Conservation (phyloP, 2,113 vertebrate species). For the Sardina pilchardus region DNA sequence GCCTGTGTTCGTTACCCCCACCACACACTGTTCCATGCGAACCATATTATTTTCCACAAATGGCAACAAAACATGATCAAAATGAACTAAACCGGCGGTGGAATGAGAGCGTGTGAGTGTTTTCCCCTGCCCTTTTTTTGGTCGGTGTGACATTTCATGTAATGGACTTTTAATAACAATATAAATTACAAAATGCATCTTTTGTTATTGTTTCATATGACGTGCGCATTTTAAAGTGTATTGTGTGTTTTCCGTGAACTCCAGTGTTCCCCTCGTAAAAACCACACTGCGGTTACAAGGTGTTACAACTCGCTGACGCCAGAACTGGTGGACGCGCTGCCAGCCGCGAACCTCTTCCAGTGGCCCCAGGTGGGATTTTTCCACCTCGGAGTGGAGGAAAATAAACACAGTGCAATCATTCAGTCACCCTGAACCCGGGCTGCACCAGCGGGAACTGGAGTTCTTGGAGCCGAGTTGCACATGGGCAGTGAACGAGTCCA, state of each 20-base stretch:
- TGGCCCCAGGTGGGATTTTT: slow-evolving; percentile 43
- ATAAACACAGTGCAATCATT: slow-evolving; percentile 42
- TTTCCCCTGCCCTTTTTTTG: background rate
- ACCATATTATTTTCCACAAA: slow-evolving; percentile 29
- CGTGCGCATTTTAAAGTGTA: slow-evolving; percentile 37
- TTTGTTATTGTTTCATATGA: slow-evolving; percentile 43
- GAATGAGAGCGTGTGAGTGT: slow-evolving; percentile 17
- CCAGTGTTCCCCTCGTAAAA: slow-evolving; percentile 46
- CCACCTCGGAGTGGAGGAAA: slow-evolving; percentile 38
- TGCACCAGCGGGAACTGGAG: slow-evolving; percentile 29
- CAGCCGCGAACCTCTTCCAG: slow-evolving; percentile 38
- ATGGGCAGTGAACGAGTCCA: slow-evolving; percentile 17
- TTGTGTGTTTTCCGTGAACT: slow-evolving; percentile 48
- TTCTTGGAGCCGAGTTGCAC: slow-evolving; percentile 12
- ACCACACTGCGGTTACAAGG: slow-evolving; percentile 42
- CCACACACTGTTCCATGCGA: slow-evolving; percentile 27
- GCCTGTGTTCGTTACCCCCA: background rate
- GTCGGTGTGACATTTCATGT: slow-evolving; percentile 21
- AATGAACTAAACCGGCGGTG: slow-evolving; percentile 8
- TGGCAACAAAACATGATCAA: slow-evolving; percentile 23
- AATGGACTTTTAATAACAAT: slow-evolving; percentile 36
- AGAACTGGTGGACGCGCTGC: slow-evolving; percentile 35
- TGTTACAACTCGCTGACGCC: slow-evolving; percentile 43
- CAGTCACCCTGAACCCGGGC: slow-evolving; percentile 23
- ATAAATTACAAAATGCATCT: slow-evolving; percentile 39